A percentile compares a stretch with the other conserved stretches of the same genome.
These are phyloP conservation scores for Diplodus puntazzo DNA, from an alignment of 2,797 vertebrate species.

Conservation along the genomic window DNA sequence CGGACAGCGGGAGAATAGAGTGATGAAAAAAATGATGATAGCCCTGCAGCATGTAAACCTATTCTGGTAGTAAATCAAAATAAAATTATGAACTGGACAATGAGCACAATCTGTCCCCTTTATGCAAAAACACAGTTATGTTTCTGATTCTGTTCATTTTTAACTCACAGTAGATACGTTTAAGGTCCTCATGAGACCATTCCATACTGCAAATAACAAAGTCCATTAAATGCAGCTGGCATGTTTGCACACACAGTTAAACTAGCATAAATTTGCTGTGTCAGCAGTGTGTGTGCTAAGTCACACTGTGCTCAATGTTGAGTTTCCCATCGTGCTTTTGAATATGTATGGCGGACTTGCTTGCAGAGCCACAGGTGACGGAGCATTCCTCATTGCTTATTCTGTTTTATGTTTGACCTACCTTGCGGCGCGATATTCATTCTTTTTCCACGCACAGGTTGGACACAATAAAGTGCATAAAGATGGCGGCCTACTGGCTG, in stretches of 20 bases:
- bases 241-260: not conserved
- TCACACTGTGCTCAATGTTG: conserved; percentile 25
- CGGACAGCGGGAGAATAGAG: too few relatives aligned
- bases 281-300: conserved; percentile 21
- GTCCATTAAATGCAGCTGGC: not conserved
- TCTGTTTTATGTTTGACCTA: conserved; percentile 59
- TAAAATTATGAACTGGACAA: too few relatives aligned
- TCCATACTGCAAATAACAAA: not conserved
- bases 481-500: conserved; percentile 31
- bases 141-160: not conserved
- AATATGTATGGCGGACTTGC: conserved; percentile 52
- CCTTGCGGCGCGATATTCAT: conserved; percentile 12
- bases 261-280: conserved; percentile 26
- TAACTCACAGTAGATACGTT: not conserved
- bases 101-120: too few relatives aligned
- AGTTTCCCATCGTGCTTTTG: conserved; percentile 43
- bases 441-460: conserved; percentile 24
- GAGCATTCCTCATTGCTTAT: conserved; percentile 37
- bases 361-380: conserved; percentile 53
- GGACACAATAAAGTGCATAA: conserved; percentile 21
- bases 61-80: too few relatives aligned
- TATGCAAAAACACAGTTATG: too few relatives aligned
- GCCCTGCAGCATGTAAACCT: too few relatives aligned
- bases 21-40: too few relatives aligned
- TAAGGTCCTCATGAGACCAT: not conserved